These are phyloP conservation scores for Arion vulgaris DNA, from an alignment of 1,140 invertebrate genomes.

Conservation along the genomic window DNA sequence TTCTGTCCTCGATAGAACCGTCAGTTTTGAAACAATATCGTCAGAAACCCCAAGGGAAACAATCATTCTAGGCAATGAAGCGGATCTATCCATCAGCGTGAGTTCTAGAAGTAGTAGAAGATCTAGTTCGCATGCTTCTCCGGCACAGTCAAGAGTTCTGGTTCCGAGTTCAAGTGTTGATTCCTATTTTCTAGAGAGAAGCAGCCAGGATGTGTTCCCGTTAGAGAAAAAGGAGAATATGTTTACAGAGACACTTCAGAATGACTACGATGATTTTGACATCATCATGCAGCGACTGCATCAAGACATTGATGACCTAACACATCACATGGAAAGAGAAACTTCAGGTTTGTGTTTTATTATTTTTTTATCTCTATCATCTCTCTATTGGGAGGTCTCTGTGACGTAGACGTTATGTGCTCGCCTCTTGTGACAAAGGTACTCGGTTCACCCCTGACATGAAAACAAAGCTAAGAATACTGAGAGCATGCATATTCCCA, in stretches of 20 bases:
- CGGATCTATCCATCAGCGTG: neutral
- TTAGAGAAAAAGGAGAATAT: neutral
- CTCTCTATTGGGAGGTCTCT: too few relatives aligned
- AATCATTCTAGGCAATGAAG: neutral
- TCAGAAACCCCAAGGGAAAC: neutral
- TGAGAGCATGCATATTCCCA: too few relatives aligned
- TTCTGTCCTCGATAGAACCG: neutral
- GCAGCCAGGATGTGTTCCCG: neutral
- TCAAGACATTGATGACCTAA: conserved; percentile 67
- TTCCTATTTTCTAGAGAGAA: conserved; percentile 2
- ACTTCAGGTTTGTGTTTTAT: neutral
- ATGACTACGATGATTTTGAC: conserved; percentile 63
- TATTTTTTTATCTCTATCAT: too few relatives aligned
- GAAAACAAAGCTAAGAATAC: too few relatives aligned
- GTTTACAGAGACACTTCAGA: neutral
- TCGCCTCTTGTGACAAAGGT: too few relatives aligned
- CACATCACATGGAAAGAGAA: conserved; percentile 21
- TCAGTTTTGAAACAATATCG: neutral
- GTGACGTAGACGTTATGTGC: too few relatives aligned
- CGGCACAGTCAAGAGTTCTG: conserved; percentile 31
- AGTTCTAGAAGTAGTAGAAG: neutral
- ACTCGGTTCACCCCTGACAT: too few relatives aligned
- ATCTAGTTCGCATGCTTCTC: neutral
- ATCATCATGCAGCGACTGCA: conserved; percentile 65
- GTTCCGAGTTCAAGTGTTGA: conserved; percentile 59